Conservation (phyloP, 2,888 invertebrate genomes). For the Pachliopta kotzebuea region DNA sequence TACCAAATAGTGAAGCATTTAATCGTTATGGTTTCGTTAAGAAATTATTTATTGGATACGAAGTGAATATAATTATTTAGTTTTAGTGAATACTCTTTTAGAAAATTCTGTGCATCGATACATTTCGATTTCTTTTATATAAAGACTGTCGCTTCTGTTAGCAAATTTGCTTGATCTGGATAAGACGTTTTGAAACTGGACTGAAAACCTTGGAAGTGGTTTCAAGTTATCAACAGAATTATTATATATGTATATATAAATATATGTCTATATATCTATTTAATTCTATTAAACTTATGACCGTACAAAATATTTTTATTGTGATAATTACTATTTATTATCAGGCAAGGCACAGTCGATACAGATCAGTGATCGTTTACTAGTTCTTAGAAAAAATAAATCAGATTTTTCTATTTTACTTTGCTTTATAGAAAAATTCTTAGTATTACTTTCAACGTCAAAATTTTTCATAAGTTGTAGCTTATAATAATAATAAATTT, state of each 20-base stretch:
- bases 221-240: not conserved
- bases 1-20: constrained; percentile 66
- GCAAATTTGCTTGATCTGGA: not conserved
- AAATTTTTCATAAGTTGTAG: too few species aligned
- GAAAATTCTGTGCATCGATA: constrained; percentile 2
- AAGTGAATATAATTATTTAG: constrained; percentile 17
- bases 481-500: too few species aligned
- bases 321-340: too few species aligned
- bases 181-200: not conserved
- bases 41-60: constrained; percentile 35
- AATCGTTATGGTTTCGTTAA: constrained; percentile 38
- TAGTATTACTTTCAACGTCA: too few species aligned
- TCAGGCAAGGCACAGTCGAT: too few species aligned
- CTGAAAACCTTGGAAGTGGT: too few species aligned
- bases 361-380: too few species aligned
- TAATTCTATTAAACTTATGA: not conserved
- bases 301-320: too few species aligned
- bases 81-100: constrained; percentile 1
- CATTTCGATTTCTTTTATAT: not conserved
- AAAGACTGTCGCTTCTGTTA: not conserved
- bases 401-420: too few species aligned
- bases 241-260: not conserved
- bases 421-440: too few species aligned
- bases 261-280: not conserved
- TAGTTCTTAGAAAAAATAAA: too few species aligned